These are phyloP conservation scores for Acronicta psi DNA, from an alignment of 2,888 invertebrate species.

Conservation along the genomic window DNA sequence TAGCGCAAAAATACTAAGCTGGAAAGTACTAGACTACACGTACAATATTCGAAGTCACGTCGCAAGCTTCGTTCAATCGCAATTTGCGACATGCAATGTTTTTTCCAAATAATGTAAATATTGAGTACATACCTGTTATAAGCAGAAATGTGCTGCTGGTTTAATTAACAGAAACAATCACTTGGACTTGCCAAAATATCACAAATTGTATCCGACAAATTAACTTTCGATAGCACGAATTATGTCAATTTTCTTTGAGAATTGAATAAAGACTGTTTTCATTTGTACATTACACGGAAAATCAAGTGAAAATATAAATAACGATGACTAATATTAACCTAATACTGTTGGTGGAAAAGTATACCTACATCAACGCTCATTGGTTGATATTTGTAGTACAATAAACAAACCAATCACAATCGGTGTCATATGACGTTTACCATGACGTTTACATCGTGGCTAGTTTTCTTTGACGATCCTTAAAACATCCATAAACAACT, in stretches of 20 bases:
- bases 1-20: constrained; percentile 29
- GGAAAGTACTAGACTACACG: constrained; percentile 65
- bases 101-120: constrained; percentile 49
- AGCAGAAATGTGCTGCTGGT: constrained; percentile 6
- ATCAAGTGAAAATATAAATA: not conserved
- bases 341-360: constrained; percentile 1
- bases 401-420: constrained; percentile 4
- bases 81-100: constrained; percentile 19
- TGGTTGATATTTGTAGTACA: not conserved
- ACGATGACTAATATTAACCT: constrained; percentile 25
- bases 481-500: too few relatives aligned
- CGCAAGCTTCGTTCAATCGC: constrained; percentile 59
- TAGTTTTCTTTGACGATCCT: not conserved
- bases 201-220: constrained; percentile 19
- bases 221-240: constrained; percentile 20
- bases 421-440: not conserved
- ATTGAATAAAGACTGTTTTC: constrained; percentile 40
- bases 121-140: constrained; percentile 31
- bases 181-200: constrained; percentile 29
- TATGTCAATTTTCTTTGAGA: constrained; percentile 18
- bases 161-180: constrained; percentile 20
- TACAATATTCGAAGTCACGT: constrained; percentile 52
- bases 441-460: not conserved
- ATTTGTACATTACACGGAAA: not conserved
- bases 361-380: not conserved